Base-by-base conservation (phyloP, 37 sponge, comb jelly and placozoan genomes). In the Ephydatia muelleri region DNA sequence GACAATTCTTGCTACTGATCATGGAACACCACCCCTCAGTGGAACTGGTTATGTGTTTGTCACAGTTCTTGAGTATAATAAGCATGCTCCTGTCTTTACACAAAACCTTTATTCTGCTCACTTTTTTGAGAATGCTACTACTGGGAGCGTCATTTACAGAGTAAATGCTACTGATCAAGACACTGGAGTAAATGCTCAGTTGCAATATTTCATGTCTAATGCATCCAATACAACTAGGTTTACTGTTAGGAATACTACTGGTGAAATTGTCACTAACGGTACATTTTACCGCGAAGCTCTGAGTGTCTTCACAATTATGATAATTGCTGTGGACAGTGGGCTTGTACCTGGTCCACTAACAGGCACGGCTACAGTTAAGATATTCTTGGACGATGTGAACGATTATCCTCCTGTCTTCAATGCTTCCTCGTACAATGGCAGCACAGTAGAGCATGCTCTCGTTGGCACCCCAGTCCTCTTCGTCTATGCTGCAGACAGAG, bases 261-360 rank as follows among this genome's bases (percentile, higher is more conserved):
- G 88, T 48, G 72, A 86, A 9, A 38, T 93, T 23, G 71, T 67
- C 14, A 87, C 86, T 36, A 69, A 80, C 19, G 87, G 84, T 28
- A 43, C 34, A 13, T 89, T 93, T 70, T 84, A 93, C 77, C 66
- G 90, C 33, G 93, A 93, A 69, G 70, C 74, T 14, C 87, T 81
- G 40, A 76, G 77, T 29, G 47, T 30, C 3, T 25, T 89, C 13
- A 14, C 77, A 21, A 34, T 93, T 25, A 57, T 64, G 23, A 75
- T 93, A 3, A 68, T 86, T 39, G 93, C 93, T 19, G 78, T 86
- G 3, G 93, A 93, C 67, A 80, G 27, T 25, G 93, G 93, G 12
- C 43, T 79, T 13, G 80, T 89, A 0, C 85, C 84, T 19, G 26
- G 23, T 47, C 73, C 84, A 0, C 80, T 88, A 0, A 86, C 83